Conservation (phyloP, 2,888 invertebrate genomes). For the Mesochorus sp. region DNA sequence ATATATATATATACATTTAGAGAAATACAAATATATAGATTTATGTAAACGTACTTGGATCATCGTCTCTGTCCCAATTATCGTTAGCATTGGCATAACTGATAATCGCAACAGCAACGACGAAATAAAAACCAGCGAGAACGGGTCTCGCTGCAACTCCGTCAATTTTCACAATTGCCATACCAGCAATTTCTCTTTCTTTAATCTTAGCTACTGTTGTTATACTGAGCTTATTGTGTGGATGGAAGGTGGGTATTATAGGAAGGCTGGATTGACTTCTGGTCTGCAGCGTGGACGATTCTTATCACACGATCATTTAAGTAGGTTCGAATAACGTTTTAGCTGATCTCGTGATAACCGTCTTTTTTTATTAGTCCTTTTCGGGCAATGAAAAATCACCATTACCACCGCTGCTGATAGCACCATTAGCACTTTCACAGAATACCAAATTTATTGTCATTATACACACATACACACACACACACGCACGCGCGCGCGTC, state of each 20-base stretch:
- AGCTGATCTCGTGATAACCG: neutral
- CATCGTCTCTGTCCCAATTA: constrained; percentile 79
- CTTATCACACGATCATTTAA: constrained; percentile 11
- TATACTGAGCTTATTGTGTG: neutral
- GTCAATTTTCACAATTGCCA: constrained; percentile 75
- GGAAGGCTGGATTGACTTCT: neutral
- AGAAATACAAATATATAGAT: neutral
- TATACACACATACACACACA: no score
- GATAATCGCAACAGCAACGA: constrained; percentile 69
- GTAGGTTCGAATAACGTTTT: constrained; percentile 2
- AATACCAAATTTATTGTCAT: constrained; percentile 46
- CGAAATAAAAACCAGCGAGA: constrained; percentile 72
- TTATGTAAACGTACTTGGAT: constrained; percentile 72
- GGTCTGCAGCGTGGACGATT: neutral
- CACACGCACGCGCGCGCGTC: no score
- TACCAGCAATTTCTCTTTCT: constrained; percentile 68
- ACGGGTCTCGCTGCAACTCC: constrained; percentile 74
- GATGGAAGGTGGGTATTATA: neutral
- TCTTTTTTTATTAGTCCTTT: constrained; percentile 41
- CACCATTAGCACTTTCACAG: constrained; percentile 19
- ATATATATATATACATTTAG: neutral
- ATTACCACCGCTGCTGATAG: constrained; percentile 6
- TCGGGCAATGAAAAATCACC: constrained; percentile 29
- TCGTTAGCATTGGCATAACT: constrained; percentile 75
- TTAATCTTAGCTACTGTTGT: neutral